Percentiles rank a stretch among this genome's conserved stretches.
Conservation (phyloP, 2,113 vertebrate genomes). For the Acanthochromis polyacanthus region DNA sequence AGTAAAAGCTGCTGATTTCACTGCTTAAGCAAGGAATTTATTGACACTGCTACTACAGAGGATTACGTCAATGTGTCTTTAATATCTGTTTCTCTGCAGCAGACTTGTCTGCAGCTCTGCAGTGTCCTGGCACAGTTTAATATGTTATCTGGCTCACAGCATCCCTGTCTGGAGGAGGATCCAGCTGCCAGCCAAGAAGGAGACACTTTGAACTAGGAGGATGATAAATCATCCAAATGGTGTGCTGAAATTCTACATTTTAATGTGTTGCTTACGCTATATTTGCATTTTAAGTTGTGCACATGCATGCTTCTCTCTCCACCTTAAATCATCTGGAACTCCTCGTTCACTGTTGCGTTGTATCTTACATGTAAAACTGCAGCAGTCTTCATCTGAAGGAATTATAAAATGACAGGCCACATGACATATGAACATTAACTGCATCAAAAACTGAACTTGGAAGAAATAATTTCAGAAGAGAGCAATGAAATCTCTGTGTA, state of each 20-base stretch:
- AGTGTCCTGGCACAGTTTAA: slow-evolving; percentile 33
- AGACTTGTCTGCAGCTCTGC: slow-evolving; percentile 28
- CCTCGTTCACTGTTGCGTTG: neutral
- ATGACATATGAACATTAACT: too few relatives aligned
- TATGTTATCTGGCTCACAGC: slow-evolving; percentile 21
- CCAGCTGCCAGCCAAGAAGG: slow-evolving; percentile 9
- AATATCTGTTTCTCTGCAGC: slow-evolving; percentile 12
- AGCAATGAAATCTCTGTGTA: neutral
- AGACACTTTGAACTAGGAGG: neutral
- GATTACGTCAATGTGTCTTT: neutral
- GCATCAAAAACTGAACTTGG: neutral
- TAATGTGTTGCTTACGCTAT: neutral
- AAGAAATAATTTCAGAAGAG: neutral
- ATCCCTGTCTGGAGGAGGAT: slow-evolving; percentile 9
- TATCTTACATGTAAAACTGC: neutral
- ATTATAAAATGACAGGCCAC: neutral
- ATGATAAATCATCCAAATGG: slow-evolving; percentile 14
- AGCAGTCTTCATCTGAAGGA: too few relatives aligned
- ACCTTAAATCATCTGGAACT: neutral
- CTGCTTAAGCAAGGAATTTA: neutral
- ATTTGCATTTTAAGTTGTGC: neutral
- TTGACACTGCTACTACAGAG: neutral
- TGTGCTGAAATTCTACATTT: slow-evolving; percentile 7
- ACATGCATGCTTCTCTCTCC: neutral
- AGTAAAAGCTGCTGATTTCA: neutral